These are phyloP conservation scores for Athalia cordata DNA, from an alignment of 2,888 invertebrate species.

Conservation along the genomic window DNA sequence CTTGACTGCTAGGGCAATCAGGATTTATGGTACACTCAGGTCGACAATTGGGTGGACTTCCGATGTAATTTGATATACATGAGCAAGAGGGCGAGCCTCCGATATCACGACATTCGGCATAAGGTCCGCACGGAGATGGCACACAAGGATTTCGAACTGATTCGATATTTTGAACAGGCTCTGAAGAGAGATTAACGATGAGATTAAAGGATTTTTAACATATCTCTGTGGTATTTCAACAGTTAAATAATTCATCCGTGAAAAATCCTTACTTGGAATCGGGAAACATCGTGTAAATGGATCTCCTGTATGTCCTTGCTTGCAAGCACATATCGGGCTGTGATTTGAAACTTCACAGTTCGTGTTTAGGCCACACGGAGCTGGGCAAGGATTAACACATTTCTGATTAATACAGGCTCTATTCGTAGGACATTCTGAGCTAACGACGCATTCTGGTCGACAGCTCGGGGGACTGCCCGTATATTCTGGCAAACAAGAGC, in stretches of 20 bases:
- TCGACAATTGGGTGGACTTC: conserved; percentile 83
- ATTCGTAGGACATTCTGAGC: conserved; percentile 86
- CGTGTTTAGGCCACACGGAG: conserved; percentile 85
- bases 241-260: no score
- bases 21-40: conserved; percentile 84
- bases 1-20: conserved; percentile 82
- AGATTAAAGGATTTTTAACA: no score
- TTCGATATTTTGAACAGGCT: conserved; percentile 58
- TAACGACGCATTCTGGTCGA: conserved; percentile 88
- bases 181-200: conserved; percentile 53
- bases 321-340: conserved; percentile 86
- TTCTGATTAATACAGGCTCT: conserved; percentile 86
- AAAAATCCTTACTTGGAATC: conserved; percentile 72
- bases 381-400: conserved; percentile 88
- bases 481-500: conserved; percentile 86
- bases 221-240: neutral
- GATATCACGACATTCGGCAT: conserved; percentile 80
- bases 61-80: conserved; percentile 80
- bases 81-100: conserved; percentile 80
- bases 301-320: conserved; percentile 79
- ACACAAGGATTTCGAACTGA: conserved; percentile 76
- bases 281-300: conserved; percentile 81
- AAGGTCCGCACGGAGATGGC: conserved; percentile 82
- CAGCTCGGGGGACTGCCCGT: conserved; percentile 89
- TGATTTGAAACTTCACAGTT: conserved; percentile 86